phyloP scores from a whole-genome alignment of 2,888 invertebrate genomes.

The Ferrisia virgata region DNA sequence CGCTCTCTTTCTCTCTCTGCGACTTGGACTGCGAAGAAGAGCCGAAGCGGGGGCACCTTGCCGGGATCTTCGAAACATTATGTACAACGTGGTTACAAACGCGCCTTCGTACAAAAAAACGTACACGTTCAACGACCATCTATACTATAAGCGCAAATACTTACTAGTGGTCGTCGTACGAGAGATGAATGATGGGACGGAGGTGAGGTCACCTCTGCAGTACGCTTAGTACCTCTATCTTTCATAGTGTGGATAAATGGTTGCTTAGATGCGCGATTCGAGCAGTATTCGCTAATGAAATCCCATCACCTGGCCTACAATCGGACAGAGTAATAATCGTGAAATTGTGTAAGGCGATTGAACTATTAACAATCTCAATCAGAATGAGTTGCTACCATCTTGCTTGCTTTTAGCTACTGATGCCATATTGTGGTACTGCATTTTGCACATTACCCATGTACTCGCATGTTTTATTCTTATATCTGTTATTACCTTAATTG shows the following conservation, averaged over 20 bases:
- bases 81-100: not conserved
- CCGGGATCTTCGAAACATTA: not conserved
- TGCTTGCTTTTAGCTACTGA: not conserved
- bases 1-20: not conserved
- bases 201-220: not conserved
- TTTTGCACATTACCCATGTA: no score
- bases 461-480: no score
- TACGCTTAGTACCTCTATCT: no score
- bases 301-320: conserved; percentile 1
- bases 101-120: not conserved
- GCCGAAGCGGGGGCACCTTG: not conserved
- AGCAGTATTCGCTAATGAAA: not conserved
- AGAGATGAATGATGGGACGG: not conserved
- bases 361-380: not conserved
- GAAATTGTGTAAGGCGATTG: not conserved
- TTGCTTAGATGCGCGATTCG: not conserved
- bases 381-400: not conserved
- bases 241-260: no score
- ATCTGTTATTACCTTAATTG: no score
- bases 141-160: not conserved
- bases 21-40: not conserved
- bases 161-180: not conserved
- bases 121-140: not conserved
- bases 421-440: no score
- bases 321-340: not conserved